Evolutionary conservation across 2,113 vertebrate genomes (phyloP).

Genomic region (Donacobius atricapilla): DNA sequence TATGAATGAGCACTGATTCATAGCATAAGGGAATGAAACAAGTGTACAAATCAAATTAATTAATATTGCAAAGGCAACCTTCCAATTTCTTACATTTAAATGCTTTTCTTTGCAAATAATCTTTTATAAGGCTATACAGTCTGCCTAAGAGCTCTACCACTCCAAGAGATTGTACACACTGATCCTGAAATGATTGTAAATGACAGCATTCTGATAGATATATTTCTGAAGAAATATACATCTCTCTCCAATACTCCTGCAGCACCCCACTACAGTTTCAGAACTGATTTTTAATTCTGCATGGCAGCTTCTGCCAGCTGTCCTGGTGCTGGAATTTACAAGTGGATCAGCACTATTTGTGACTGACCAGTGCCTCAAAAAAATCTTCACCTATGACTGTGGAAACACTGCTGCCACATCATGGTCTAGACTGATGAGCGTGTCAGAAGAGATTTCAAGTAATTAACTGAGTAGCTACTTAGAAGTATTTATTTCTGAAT

Average conservation of each 20-base stretch:
- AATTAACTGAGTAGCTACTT: not conserved
- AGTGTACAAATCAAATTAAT: not conserved
- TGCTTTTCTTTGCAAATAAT: not conserved
- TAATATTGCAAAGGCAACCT: not conserved
- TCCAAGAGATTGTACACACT: fast-evolving
- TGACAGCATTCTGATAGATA: not conserved
- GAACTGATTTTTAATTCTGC: not conserved
- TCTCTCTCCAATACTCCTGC: not conserved
- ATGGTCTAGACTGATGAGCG: not conserved
- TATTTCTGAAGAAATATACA: not conserved
- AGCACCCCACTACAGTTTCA: not conserved
- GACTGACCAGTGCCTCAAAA: not conserved
- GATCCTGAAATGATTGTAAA: not conserved
- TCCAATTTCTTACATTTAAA: not conserved
- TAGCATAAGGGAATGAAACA: not conserved
- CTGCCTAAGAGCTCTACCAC: not conserved
- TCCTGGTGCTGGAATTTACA: not conserved
- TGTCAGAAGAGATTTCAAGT: not conserved
- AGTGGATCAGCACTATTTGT: not conserved
- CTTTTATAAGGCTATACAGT: not conserved
- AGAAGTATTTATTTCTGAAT: not conserved
- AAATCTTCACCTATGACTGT: not conserved
- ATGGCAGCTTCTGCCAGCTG: not conserved
- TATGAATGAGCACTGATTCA: not conserved
- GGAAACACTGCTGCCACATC: not conserved